phyloP scores from a whole-genome alignment of 2,113 vertebrate genomes.

The Rhynchomys soricoides region DNA sequence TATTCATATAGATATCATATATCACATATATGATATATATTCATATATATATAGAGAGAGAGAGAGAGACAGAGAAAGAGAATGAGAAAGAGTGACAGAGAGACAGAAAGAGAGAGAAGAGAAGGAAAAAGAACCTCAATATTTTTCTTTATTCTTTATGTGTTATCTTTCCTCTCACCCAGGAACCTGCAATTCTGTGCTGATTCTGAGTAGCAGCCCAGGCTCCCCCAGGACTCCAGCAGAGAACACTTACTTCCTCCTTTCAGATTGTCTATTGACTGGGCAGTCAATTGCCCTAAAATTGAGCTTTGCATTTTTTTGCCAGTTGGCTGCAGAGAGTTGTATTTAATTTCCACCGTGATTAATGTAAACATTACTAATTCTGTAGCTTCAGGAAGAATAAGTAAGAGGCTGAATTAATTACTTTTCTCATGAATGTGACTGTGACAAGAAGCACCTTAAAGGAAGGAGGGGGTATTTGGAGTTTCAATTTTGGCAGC shows the following conservation, averaged over 20 bases:
- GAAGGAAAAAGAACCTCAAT: neutral
- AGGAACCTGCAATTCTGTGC: neutral
- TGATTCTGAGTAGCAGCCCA: neutral
- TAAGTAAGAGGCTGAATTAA: neutral
- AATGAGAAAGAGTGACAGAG: too few species aligned
- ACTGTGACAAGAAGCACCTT: neutral
- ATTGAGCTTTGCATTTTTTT: conserved; percentile 50
- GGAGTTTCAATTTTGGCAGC: neutral
- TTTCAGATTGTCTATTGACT: conserved; percentile 40
- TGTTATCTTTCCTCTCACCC: neutral
- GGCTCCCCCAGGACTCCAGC: neutral
- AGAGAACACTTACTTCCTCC: neutral
- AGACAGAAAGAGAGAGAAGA: too few species aligned
- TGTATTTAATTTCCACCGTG: conserved; percentile 12
- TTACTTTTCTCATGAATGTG: neutral
- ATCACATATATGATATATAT: too few species aligned
- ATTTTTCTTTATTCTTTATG: neutral
- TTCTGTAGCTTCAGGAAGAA: neutral
- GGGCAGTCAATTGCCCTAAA: neutral
- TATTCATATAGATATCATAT: too few species aligned
- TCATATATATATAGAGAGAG: too few species aligned
- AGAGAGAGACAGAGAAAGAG: too few species aligned
- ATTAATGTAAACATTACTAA: conserved; percentile 7
- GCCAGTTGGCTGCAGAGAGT: neutral
- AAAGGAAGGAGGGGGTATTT: neutral